phyloP scores from a whole-genome alignment of 2,797 vertebrate genomes.

The Vipera latastei region DNA sequence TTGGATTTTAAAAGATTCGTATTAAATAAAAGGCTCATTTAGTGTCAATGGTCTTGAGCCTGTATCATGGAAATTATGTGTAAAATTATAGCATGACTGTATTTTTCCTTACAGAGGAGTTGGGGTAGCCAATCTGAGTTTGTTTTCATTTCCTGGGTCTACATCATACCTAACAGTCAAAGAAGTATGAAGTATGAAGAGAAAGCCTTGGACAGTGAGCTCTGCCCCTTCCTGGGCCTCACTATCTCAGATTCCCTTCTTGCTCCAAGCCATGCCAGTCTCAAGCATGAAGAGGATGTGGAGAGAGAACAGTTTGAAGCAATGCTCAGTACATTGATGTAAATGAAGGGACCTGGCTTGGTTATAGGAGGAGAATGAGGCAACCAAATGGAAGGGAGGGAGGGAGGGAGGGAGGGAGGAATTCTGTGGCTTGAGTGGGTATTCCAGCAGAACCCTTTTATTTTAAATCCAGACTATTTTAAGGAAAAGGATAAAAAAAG shows the following conservation, averaged over 20 bases:
- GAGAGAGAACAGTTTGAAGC: not conserved
- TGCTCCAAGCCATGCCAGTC: not conserved
- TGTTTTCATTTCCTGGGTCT: not conserved
- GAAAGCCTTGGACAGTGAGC: not conserved
- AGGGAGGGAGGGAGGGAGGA: no score
- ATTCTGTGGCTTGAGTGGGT: not conserved
- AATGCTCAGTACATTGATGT: not conserved
- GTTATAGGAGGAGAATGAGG: not conserved
- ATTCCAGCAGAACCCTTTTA: not conserved
- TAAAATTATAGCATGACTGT: not conserved
- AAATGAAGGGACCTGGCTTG: not conserved
- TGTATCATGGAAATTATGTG: not conserved
- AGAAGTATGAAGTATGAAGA: not conserved
- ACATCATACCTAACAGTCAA: not conserved
- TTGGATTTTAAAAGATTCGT: not conserved
- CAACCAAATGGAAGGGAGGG: not conserved
- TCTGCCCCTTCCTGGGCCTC: not conserved
- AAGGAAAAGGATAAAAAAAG: not conserved
- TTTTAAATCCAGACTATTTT: not conserved
- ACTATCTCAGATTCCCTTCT: not conserved
- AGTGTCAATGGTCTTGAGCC: not conserved
- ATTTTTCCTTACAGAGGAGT: not conserved
- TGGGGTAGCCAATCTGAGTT: not conserved
- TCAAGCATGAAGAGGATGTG: not conserved
- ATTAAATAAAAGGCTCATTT: not conserved